Evolutionary conservation across 2,888 invertebrate species (phyloP).

Genomic region (Coenonympha arcania): DNA sequence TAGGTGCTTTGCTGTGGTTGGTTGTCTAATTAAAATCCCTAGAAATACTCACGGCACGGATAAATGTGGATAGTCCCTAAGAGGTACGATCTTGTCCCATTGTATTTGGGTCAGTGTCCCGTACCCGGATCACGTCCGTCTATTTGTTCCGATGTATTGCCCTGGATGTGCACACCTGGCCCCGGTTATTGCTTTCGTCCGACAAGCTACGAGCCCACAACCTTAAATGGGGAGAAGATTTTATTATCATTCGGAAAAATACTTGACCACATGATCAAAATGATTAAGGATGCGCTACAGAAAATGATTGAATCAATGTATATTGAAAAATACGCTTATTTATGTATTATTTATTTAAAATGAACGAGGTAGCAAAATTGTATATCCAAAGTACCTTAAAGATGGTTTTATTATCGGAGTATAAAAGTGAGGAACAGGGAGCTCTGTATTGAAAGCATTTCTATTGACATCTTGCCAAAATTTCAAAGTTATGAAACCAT

Average conservation of each 20-base stretch:
- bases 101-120: conserved; percentile 40
- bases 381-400: too few species aligned
- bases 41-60: not conserved
- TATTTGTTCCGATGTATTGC: conserved; percentile 67
- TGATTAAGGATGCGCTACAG: too few species aligned
- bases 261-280: not conserved
- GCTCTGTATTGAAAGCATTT: too few species aligned
- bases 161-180: conserved; percentile 55
- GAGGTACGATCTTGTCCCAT: conserved; percentile 12
- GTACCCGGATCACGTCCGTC: conserved; percentile 56
- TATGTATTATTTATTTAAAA: too few species aligned
- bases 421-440: too few species aligned
- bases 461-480: too few species aligned
- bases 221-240: not conserved
- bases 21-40: too few species aligned
- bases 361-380: too few species aligned
- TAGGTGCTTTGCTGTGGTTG: too few species aligned
- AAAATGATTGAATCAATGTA: not conserved
- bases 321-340: not conserved
- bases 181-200: conserved; percentile 34
- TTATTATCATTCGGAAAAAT: not conserved
- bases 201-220: conserved; percentile 12
- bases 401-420: too few species aligned
- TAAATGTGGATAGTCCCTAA: conserved; percentile 8
- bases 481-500: too few species aligned